Evolutionary conservation across 2,113 vertebrate genomes (phyloP), one percentile per base, ranked within the genome.

Genomic region (Brachypodius melanocephalos): DNA sequence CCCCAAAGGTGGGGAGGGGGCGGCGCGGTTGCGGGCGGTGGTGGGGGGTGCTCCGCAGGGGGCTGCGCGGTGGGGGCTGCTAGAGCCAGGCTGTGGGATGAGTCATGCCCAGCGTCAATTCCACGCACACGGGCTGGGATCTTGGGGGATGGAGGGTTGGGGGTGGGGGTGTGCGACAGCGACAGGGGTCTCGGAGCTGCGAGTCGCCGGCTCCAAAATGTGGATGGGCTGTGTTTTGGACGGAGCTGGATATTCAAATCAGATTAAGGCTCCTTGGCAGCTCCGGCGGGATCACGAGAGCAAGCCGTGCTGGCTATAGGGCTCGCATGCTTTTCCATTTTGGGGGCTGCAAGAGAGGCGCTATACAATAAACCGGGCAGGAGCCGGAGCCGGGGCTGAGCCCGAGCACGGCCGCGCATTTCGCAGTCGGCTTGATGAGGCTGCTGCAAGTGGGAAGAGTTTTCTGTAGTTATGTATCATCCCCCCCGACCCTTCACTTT

Each of bases 291-390:
- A 65, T 97, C 97, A 97, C 97, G 95, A 97, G 97, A 95, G 95
- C 52, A 83, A 88, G 92, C 85, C 8, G 79, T 89, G 93, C 95
- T 94, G 85, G 96, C 94, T 95, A 97, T 96, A 96, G 91, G 94
- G 91, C 88, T 97, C 71, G 97, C 96, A 97, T 97, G 96, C 96
- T 97, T 97, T 97, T 96, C 96, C 95, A 94, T 97, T 97, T 97
- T 96, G 93, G 96, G 95, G 95, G 95, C 67, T 96, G 90, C 88
- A 62, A 55, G 93, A 84, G 85, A 77, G 83, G 90, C 84, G 49
- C 88, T 81, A 87, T 92, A 95, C 89, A 94, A 95, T 96, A 51
- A 95, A 45, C 34, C 15, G 32, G 85, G 93, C 87, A 55, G 91
- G 20, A n/a, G 93, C 61, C 8, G 49, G 67, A 88, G 71, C 90